phyloP scores from a whole-genome alignment of 2,888 invertebrate genomes.

The Calameuta idolon region DNA sequence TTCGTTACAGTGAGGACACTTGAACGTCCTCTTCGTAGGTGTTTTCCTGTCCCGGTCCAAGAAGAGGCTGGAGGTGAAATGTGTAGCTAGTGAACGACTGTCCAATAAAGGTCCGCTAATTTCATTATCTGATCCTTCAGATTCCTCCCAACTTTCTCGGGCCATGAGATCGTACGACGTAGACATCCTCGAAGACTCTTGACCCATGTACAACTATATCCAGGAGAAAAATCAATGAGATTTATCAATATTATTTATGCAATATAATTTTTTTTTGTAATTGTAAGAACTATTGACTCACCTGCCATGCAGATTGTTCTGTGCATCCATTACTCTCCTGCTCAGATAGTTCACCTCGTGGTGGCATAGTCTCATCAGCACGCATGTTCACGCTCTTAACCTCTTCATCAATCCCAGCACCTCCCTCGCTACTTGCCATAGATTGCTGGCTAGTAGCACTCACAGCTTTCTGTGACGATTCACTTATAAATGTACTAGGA shows the following conservation, averaged over 20 bases:
- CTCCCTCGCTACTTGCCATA: conserved; percentile 62
- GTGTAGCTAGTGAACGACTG: conserved; percentile 63
- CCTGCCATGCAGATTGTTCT: conserved; percentile 82
- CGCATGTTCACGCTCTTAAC: conserved; percentile 77
- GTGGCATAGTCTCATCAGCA: conserved; percentile 89
- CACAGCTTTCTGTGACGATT: conserved; percentile 64
- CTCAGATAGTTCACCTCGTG: conserved; percentile 86
- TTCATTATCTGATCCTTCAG: conserved; percentile 75
- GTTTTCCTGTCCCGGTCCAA: conserved; percentile 64
- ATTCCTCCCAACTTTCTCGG: conserved; percentile 77
- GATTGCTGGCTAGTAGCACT: conserved; percentile 65
- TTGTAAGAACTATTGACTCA: conserved; percentile 60
- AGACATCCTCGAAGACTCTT: conserved; percentile 69
- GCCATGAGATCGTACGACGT: conserved; percentile 76
- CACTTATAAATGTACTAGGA: conserved; percentile 65
- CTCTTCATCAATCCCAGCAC: conserved; percentile 61
- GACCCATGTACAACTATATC: conserved; percentile 71
- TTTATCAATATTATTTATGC: not conserved
- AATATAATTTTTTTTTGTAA: not conserved
- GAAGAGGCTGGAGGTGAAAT: conserved; percentile 63
- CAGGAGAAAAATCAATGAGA: conserved; percentile 18
- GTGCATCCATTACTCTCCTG: conserved; percentile 88
- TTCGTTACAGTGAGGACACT: conserved; percentile 73
- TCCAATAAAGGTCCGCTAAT: conserved; percentile 60
- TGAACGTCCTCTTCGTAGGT: conserved; percentile 67